Evolutionary conservation across 2,113 vertebrate genomes (phyloP), one percentile per base, ranked within the genome.

Genomic region (Caranx melampygus): DNA sequence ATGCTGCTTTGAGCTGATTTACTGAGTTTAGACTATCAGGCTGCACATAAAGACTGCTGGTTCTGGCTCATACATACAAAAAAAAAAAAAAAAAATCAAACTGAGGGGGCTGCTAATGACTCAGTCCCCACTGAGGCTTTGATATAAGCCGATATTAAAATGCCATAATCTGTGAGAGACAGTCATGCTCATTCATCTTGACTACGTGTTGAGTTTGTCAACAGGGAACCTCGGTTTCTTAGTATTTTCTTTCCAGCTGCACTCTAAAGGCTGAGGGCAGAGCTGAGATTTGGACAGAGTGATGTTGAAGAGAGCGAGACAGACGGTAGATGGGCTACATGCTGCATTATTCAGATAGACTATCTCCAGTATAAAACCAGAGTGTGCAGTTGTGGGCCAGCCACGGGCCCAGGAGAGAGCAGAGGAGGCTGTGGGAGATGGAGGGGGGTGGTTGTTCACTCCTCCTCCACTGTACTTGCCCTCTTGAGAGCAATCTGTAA

Each of bases 331-430:
- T 65, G 75, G 64, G 58, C 58, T 57, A 6, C 31, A 62, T 60
- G 52, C 72, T 79, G 78, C 72, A 84, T 89, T 88, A 91, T 91
- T 87, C 83, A 88, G 67, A 79, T 70, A 85, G 62, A 78, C 77
- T 35, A 37, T 83, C 79, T 75, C 21, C 49, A 66, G 72, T 73
- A 75, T 77, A 67, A 75, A 82, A 81, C 26, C 77, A 77, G 63
- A 62, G 55, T 74, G 71, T 74, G 65, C 55, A 83, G 85, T 54
- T 55, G 51, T 81, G 21, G 40, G 79, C 71, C 65, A 72, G 66
- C 66, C 71, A 75, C 37, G 42, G 65, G 70, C 82, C 60, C 73
- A 35, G 49, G 60, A 62, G 82, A 84, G 75, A 62, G 71, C 51
- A 67, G 61, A 75, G 59, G 61, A 75, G 75, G 63, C 34, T 21